Conservation (phyloP, 2,888 invertebrate species). For the Eurytoma adleriae region DNA sequence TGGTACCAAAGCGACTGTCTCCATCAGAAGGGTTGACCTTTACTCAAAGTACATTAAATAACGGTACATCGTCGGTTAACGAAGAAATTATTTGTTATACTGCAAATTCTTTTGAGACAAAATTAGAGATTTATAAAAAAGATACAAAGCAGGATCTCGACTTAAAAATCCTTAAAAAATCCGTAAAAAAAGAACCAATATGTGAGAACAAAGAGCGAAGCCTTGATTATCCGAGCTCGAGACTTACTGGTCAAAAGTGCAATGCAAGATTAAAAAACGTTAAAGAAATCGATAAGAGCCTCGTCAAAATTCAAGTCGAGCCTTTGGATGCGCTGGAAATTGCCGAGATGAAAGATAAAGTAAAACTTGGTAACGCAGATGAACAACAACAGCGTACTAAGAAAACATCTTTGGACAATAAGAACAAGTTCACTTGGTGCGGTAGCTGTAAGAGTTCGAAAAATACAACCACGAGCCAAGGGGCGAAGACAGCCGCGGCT, state of each 20-base stretch:
- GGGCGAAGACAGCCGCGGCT: conserved; percentile 20
- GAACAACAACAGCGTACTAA: background rate
- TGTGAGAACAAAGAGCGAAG: conserved; percentile 53
- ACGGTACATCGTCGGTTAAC: conserved; percentile 67
- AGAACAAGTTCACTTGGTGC: conserved; percentile 56
- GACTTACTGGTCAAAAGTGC: conserved; percentile 16
- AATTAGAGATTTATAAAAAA: background rate
- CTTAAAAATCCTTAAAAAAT: background rate
- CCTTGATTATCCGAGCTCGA: conserved; percentile 46
- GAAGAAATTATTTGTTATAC: conserved; percentile 68
- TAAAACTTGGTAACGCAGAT: background rate
- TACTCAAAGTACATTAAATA: conserved; percentile 29
- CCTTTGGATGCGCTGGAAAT: too few relatives aligned
- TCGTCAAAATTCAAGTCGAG: conserved; percentile 66
- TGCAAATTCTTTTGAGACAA: conserved; percentile 60
- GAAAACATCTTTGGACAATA: conserved; percentile 10
- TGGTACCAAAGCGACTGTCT: conserved; percentile 5
- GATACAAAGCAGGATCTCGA: conserved; percentile 7
- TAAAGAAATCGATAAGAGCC: conserved; percentile 11
- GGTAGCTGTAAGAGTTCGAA: conserved; percentile 53
- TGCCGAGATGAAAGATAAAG: too few relatives aligned
- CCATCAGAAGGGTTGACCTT: conserved; percentile 64
- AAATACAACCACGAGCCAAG: background rate
- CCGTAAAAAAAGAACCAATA: conserved; percentile 11
- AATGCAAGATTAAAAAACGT: conserved; percentile 4